phyloP scores from a whole-genome alignment of 2,888 invertebrate genomes.

The Serripes groenlandicus region DNA sequence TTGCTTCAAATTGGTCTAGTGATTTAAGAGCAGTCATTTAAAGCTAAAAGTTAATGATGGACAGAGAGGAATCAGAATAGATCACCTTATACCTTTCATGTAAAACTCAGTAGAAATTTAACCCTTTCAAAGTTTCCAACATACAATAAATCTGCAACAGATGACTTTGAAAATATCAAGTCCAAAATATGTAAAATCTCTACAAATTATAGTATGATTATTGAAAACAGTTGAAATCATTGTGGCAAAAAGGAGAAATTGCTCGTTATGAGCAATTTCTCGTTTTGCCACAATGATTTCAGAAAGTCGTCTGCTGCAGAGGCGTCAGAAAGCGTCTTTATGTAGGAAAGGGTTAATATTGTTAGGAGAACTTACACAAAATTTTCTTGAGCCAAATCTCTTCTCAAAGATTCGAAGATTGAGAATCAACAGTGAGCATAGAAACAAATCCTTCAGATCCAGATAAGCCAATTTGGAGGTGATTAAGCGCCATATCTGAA shows the following conservation, averaged over 20 bases:
- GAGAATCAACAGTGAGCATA: conserved; percentile 88
- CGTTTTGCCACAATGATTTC: neutral
- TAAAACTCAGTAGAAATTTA: too few species aligned
- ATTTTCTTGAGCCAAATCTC: conserved; percentile 88
- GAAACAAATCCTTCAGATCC: conserved; percentile 88
- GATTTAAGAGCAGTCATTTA: too few species aligned
- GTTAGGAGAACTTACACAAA: conserved; percentile 84
- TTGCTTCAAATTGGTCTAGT: too few species aligned
- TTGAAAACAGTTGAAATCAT: neutral
- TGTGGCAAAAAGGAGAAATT: neutral
- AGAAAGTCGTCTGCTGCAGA: neutral
- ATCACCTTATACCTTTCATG: too few species aligned
- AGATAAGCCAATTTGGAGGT: conserved; percentile 87
- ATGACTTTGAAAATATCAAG: too few species aligned
- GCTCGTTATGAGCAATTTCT: neutral
- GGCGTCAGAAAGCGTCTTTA: neutral
- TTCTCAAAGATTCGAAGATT: conserved; percentile 88
- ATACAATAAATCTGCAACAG: too few species aligned
- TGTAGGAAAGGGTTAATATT: conserved; percentile 4
- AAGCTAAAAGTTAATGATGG: too few species aligned
- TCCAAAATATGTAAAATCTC: too few species aligned
- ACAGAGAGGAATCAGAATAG: too few species aligned
- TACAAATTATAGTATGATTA: neutral
- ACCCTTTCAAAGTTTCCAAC: too few species aligned
- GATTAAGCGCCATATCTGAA: conserved; percentile 86